Percentiles rank a stretch among this genome's conserved stretches.
phyloP scores from a whole-genome alignment of 2,797 vertebrate genomes.

The Chiloscyllium punctatum region DNA sequence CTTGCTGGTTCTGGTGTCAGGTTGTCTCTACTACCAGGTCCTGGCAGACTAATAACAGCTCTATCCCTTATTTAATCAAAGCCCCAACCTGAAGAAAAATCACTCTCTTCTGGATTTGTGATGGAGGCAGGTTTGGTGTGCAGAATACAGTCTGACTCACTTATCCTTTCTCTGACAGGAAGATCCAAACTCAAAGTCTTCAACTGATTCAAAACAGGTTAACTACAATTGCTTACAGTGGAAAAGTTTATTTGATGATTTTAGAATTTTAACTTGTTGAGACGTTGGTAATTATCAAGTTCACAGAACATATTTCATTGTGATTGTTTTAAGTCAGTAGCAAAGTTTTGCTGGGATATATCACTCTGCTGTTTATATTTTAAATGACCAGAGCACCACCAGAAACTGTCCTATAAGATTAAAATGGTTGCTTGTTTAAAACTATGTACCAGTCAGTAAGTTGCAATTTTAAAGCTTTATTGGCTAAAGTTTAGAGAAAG shows the following conservation, averaged over 20 bases:
- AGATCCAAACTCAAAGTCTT: not conserved
- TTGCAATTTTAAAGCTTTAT: not conserved
- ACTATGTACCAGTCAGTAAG: not conserved
- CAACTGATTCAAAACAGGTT: not conserved
- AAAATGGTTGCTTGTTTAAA: not conserved
- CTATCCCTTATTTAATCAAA: too few species aligned
- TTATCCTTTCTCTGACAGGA: too few species aligned
- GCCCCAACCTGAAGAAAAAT: too few species aligned
- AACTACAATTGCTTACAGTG: not conserved
- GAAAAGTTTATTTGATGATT: not conserved
- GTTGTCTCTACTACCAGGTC: too few species aligned
- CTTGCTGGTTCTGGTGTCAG: too few species aligned
- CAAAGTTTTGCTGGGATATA: not conserved
- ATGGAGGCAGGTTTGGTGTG: too few species aligned
- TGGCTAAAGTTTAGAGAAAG: not conserved
- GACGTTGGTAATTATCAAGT: not conserved
- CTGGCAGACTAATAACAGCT: too few species aligned
- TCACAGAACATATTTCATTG: not conserved
- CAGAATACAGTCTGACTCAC: too few species aligned
- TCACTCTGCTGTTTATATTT: not conserved
- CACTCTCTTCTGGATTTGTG: too few species aligned
- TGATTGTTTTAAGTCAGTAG: not conserved
- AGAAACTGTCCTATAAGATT: not conserved
- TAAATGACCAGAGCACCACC: not conserved
- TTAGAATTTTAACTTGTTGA: not conserved